A percentile compares a stretch with the other conserved stretches of the same genome.
Evolutionary conservation across 2,797 vertebrate species (phyloP).

Genomic region (Mycteria americana): DNA sequence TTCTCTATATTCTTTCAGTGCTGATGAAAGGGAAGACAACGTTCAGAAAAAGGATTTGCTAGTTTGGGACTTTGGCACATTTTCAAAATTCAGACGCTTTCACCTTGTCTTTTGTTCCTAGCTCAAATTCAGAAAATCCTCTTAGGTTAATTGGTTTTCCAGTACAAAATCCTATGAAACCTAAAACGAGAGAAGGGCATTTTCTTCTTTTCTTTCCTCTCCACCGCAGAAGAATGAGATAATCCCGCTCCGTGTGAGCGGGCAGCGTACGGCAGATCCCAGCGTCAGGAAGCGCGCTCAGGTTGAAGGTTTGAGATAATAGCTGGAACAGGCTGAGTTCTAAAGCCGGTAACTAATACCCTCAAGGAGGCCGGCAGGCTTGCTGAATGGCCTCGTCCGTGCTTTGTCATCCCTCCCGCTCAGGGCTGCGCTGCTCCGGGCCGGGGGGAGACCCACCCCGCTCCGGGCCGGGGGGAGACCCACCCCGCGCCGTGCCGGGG

Average conservation of each 20-base stretch:
- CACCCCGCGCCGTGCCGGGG: not conserved
- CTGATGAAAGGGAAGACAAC: not conserved
- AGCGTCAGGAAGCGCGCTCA: rapidly evolving
- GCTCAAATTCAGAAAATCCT: slow-evolving; percentile 36
- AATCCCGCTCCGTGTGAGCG: rapidly evolving
- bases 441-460: not conserved
- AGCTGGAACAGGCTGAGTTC: not conserved
- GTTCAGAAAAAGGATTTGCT: not conserved
- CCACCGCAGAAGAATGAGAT: rapidly evolving
- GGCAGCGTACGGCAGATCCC: not conserved
- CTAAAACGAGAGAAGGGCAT: not conserved
- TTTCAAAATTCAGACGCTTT: not conserved
- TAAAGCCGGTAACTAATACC: not conserved
- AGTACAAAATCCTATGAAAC: not conserved
- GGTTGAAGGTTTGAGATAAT: not conserved
- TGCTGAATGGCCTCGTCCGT: too few relatives aligned
- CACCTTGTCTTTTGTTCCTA: slow-evolving; percentile 10
- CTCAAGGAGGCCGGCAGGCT: not conserved
- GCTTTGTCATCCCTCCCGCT: not conserved
- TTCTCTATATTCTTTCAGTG: not conserved
- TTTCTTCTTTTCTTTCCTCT: not conserved
- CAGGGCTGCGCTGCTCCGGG: too few relatives aligned
- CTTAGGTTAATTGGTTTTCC: slow-evolving; percentile 26
- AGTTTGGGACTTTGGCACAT: not conserved
- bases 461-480: not conserved